These are phyloP conservation scores for Lissocephala sabroskyi DNA, from an alignment of 2,888 invertebrate genomes.

Conservation along the genomic window DNA sequence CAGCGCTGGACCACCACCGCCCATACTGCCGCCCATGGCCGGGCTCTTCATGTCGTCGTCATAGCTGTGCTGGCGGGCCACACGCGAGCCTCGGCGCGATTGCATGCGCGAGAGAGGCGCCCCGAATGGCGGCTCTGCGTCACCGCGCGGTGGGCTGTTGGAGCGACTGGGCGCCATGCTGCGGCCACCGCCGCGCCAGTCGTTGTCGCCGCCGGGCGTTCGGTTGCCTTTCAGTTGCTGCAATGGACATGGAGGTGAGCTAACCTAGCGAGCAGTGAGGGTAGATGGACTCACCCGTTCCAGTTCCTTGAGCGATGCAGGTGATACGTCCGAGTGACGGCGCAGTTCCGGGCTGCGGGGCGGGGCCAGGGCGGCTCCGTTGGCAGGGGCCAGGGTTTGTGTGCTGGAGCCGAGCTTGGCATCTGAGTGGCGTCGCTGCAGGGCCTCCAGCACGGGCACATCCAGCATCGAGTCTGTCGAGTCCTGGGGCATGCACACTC, in stretches of 20 bases:
- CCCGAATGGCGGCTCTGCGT: conserved; percentile 62
- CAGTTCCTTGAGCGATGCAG: conserved; percentile 89
- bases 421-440: conserved; percentile 88
- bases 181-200: conserved; percentile 75
- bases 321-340: conserved; percentile 89
- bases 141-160: conserved; percentile 75
- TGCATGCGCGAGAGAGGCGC: conserved; percentile 71
- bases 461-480: conserved; percentile 89
- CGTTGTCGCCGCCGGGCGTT: conserved; percentile 74
- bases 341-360: conserved; percentile 87
- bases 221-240: conserved; percentile 79
- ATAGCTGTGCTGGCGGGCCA: conserved; percentile 85
- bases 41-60: conserved; percentile 81
- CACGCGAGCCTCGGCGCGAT: conserved; percentile 77
- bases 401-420: conserved; percentile 78
- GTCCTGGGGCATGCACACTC: conserved; percentile 84
- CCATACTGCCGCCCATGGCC: conserved; percentile 48
- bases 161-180: conserved; percentile 79
- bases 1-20: conserved; percentile 40
- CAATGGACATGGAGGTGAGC: neutral
- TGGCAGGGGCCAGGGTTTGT: conserved; percentile 71
- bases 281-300: conserved; percentile 80
- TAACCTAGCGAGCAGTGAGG: neutral
- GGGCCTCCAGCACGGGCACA: conserved; percentile 83
- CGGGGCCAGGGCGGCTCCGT: conserved; percentile 81